Base-by-base conservation (phyloP, 2,888 invertebrate genomes). In the Eilema griseolum region DNA sequence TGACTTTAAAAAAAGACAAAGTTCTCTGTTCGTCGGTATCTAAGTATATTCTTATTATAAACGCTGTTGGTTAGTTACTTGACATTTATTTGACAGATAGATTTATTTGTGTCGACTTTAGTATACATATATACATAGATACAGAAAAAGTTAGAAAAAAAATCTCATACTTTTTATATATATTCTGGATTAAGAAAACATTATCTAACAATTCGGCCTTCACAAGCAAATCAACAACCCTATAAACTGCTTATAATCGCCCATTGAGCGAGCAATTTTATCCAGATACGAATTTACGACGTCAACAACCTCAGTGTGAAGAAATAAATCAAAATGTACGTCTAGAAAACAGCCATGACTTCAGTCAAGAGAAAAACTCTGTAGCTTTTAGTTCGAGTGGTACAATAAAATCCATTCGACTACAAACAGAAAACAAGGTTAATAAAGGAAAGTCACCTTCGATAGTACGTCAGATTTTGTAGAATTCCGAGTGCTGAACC, bases 361-460 rank as follows among this genome's bases (percentile, higher is more conserved):
- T 57, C 33, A 77, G 79, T 62, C 62, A 70, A 71, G 56, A 67
- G 70, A 75, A 67, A 69, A 70, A 67, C 69, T 68, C 67, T 65
- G 69, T 69, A 74, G 70, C 28, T 52, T 61, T 67, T 62, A 68
- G 59, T 79, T 72, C 23, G 62, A 67, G 71, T 72, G 71, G 76
- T 76, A 74, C 57, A 28, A 74, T 77, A 77, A 79, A 81, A 75
- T 26, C 70, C 64, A 74, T 74, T 74, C 71, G 75, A 66, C 66
- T 76, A 66, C 76, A 82, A 79, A 75, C 69, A 70, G 74, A 76
- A 81, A 84, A 85, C 81, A 82, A 84, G 79, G 75, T 80, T 81
- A 82, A 78, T 83, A 82, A 79, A 79, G 63, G 66, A 83, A 81
- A 80, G 82, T 82, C 76, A 85, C 85, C 83, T 85, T 81, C 80